Base-by-base conservation (phyloP, 2,888 invertebrate genomes). In the Mythimna ferrago region DNA sequence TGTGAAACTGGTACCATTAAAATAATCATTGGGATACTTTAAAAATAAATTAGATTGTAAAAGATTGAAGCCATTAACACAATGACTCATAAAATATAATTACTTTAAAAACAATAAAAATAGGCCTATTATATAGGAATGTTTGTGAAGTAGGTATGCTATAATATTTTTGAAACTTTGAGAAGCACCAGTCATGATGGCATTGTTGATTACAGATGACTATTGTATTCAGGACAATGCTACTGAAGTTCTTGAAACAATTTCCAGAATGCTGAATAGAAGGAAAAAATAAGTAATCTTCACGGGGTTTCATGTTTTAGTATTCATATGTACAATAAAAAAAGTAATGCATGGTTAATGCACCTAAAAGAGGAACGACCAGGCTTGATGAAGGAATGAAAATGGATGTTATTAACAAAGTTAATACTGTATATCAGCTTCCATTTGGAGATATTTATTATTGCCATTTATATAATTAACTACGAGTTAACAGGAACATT, bases 401-500 rank as follows among this genome's bases (percentile, higher is more conserved):
- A 64, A 57, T 7, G 7, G 41, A 57, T 66, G 51, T 63, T 35
- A 61, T 58, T 35, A 73, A 66, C 77, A 74, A 72, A 78, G 65
- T 74, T 78, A 78, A 84, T 80, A 81, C 78, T 81, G 78, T 86
- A 82, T 82, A 83, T 78, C 86, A 86, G 85, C 87, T 87, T 82
- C 71, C 60, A 73, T 69, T 79, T 76, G 66, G 44, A 81, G 69
- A 73, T 74, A 70, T 73, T 56, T 68, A 76, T 63, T 76, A 73
- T 76, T 76, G 72, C 69, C 74, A 76, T 73, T 75, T 77, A 74
- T 63, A 58, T 80, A 83, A 71, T 80, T 86, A 76, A 86, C 67
- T 82, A 85, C 7, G 51, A 83, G 76, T 85, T 82, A 86, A 84
- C 86, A 89, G 90, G 88, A 89, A 89, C 89, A 86, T 86, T 83